Evolutionary conservation across 2,888 invertebrate genomes (phyloP).

Genomic region (Acleris emargana): DNA sequence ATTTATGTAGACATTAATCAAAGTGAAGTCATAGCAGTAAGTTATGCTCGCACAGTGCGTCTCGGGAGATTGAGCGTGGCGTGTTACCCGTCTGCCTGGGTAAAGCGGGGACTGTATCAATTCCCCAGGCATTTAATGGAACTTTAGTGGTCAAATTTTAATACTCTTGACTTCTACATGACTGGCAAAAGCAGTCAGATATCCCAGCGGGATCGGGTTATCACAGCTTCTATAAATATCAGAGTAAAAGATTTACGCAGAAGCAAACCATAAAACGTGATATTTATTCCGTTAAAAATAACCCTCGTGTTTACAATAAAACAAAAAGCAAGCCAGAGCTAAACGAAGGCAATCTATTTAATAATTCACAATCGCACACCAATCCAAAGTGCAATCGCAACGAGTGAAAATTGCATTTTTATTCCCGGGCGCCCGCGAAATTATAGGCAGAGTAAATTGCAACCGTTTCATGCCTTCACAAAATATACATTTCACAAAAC

Average conservation of each 20-base stretch:
- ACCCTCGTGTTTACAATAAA: conserved; percentile 25
- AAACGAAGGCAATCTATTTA: conserved; percentile 60
- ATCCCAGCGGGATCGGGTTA: too few relatives aligned
- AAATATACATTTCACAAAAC: conserved; percentile 44
- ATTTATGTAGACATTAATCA: conserved; percentile 13
- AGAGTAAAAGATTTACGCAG: too few relatives aligned
- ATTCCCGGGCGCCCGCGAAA: conserved; percentile 57
- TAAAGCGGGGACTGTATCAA: too few relatives aligned
- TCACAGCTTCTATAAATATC: too few relatives aligned
- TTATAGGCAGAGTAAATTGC: conserved; percentile 64
- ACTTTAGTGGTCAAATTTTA: not conserved
- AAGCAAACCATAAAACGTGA: not conserved
- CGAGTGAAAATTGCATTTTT: conserved; percentile 70
- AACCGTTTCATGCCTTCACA: conserved; percentile 51
- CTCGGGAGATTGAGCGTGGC: not conserved
- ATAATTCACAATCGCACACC: conserved; percentile 62
- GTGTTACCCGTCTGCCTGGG: not conserved
- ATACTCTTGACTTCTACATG: not conserved
- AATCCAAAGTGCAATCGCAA: conserved; percentile 64
- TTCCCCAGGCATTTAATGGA: too few relatives aligned
- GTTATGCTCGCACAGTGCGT: not conserved
- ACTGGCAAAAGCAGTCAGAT: too few relatives aligned
- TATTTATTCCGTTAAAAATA: conserved; percentile 10
- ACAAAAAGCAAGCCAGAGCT: conserved; percentile 20
- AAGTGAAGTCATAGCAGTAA: conserved; percentile 1